phyloP scores from a whole-genome alignment of 1,140 invertebrate genomes.

The Leptonema lineaticorne region DNA sequence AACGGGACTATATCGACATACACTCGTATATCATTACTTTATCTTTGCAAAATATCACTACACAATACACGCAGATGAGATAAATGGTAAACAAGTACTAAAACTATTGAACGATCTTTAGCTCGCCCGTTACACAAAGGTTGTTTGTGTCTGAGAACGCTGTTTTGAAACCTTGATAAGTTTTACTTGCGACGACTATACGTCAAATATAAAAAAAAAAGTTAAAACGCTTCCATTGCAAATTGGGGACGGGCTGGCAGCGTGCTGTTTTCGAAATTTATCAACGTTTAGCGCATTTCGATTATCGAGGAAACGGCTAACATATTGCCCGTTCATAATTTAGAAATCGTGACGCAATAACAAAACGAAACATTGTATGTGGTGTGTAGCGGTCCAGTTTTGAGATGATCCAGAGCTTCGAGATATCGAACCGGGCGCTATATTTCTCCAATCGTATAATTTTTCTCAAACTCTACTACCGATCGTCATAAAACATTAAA shows the following conservation, averaged over 20 bases:
- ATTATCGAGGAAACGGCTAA: neutral
- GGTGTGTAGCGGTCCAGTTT: neutral
- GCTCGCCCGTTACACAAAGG: neutral
- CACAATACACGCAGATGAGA: neutral
- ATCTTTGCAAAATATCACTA: neutral
- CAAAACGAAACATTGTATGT: neutral
- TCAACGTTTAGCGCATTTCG: neutral
- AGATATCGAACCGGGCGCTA: neutral
- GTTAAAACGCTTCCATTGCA: neutral
- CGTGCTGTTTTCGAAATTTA: neutral
- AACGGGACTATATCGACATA: too few species aligned
- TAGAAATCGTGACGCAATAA: neutral
- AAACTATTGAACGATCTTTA: neutral
- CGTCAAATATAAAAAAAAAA: neutral
- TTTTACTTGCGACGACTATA: neutral
- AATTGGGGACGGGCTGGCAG: neutral
- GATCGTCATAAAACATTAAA: too few species aligned
- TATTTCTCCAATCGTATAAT: too few species aligned
- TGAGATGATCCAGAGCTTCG: conserved; percentile 9
- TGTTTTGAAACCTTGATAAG: conserved; percentile 13
- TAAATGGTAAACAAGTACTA: too few species aligned
- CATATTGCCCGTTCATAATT: neutral
- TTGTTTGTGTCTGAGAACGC: conserved; percentile 2
- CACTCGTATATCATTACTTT: too few species aligned
- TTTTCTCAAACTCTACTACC: too few species aligned